Base-by-base conservation (phyloP, 2,113 vertebrate genomes). In the Chrysemys picta region DNA sequence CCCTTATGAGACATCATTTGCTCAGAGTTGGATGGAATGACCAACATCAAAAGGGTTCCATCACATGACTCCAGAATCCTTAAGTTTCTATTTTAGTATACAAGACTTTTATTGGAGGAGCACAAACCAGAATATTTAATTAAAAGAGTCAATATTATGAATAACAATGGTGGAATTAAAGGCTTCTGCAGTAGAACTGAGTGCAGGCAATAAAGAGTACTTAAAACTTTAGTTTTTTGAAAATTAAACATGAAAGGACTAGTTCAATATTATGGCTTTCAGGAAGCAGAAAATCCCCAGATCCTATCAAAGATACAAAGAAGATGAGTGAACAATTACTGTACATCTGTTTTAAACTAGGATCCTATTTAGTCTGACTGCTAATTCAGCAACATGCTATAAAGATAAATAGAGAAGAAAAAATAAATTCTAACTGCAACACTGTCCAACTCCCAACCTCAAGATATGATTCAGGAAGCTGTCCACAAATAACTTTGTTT, bases 1-100 rank as follows among this genome's bases (percentile, higher is more conserved):
- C 94, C 89, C 92, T 96, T 97, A 97, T 82, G 94, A 97, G 92
- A 93, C 90, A 93, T 95, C 94, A 96, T 88, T 95, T 2, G 82
- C 91, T 96, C 84, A 45, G 75, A 93, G 90, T 57, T 95, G 31
- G 72, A 96, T 90, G 94, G 95, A 96, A 96, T 91, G 80, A 86
- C 49, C 56, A 89, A 91, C 87, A 95, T 94, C 88, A 96, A 94
- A 95, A 96, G 87, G 80, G 89, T 84, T 49, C 59, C 89, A 84
- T 91, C 91, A 88, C 82, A 87, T 85, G 82, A 96, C 78, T 96
- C 84, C 76, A 96, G 88, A 92, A 94, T 87, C 87, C 82, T 57
- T 93, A 13, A 93, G 69, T 38, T 82, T 84, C 82, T 86, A 24
- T 69, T 95, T 91, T 62, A 91, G 93, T 84, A 96, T 89, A 88